Percentiles rank a stretch among this genome's conserved stretches.
Conservation (phyloP, 2,113 vertebrate species). For the Otocyon megalotis region DNA sequence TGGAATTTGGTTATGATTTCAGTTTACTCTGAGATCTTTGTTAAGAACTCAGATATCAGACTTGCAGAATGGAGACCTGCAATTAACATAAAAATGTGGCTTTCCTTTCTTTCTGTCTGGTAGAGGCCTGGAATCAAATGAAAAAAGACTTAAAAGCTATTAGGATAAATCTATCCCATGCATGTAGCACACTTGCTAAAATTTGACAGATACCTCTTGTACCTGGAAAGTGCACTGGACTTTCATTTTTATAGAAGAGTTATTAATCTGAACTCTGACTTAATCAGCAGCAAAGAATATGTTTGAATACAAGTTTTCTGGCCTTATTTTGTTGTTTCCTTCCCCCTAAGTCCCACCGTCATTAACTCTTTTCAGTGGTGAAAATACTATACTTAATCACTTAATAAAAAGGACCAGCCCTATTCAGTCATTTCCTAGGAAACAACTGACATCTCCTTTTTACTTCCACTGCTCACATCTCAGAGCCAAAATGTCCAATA, state of each 20-base stretch:
- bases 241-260: not conserved
- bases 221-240: not conserved
- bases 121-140: not conserved
- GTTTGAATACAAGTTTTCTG: not conserved
- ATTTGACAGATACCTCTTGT: not conserved
- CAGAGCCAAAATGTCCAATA: not conserved
- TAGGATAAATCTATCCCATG: not conserved
- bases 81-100: constrained; percentile 76
- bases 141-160: not conserved
- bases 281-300: not conserved
- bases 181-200: not conserved
- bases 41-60: constrained; percentile 83
- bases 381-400: not conserved
- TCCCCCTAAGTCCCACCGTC: not conserved
- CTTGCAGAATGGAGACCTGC: constrained; percentile 49
- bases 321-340: not conserved
- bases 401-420: not conserved
- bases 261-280: not conserved
- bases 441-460: not conserved
- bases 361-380: not conserved
- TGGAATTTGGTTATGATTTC: constrained; percentile 85
- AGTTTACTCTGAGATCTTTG: constrained; percentile 83
- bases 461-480: not conserved
- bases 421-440: not conserved
- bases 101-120: not conserved